phyloP scores from a whole-genome alignment of 2,888 invertebrate species.

The Heliconius sara region DNA sequence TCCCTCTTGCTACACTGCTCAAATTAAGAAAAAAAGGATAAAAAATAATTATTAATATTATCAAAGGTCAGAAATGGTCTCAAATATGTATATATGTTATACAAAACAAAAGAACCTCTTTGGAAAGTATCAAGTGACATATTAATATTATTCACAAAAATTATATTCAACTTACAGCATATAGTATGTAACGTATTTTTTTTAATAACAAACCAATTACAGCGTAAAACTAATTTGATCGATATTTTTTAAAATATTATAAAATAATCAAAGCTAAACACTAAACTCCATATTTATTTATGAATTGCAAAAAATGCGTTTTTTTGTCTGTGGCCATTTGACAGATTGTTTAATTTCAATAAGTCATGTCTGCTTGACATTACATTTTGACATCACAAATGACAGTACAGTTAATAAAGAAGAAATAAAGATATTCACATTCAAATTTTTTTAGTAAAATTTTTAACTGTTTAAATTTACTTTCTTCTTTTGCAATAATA shows the following conservation, averaged over 20 bases:
- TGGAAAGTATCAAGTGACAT: conserved; percentile 9
- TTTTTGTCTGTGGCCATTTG: conserved; percentile 13
- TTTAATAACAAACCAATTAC: neutral
- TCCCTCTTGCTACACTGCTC: neutral
- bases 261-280: conserved; percentile 51
- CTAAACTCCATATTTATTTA: conserved; percentile 40
- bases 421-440: neutral
- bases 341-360: conserved; percentile 4
- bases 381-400: neutral
- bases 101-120: conserved; percentile 13
- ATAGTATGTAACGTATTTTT: neutral
- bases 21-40: neutral
- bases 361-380: neutral
- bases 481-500: neutral
- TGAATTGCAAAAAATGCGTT: conserved; percentile 22
- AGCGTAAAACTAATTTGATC: conserved; percentile 56
- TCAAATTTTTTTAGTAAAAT: neutral
- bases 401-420: conserved; percentile 7
- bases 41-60: neutral
- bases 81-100: neutral
- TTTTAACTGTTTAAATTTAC: neutral
- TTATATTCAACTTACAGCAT: neutral
- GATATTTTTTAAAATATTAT: conserved; percentile 49
- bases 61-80: neutral
- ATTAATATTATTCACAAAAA: conserved; percentile 14